Evolutionary conservation across 2,888 invertebrate genomes (phyloP).

Genomic region (Terebella lapidaria): DNA sequence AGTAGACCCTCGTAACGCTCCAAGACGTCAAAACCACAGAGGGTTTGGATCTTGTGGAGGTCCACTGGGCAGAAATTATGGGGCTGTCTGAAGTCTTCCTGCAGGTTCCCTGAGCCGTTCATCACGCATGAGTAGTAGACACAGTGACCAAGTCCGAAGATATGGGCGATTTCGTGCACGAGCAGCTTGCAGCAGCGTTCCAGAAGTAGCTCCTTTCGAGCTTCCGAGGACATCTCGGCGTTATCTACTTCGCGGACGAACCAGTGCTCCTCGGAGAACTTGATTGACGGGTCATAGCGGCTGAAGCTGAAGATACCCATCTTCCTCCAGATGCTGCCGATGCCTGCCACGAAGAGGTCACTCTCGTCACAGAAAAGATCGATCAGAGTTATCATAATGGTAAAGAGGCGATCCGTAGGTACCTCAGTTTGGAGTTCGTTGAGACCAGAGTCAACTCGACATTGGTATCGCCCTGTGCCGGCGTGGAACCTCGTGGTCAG

Average conservation of each 20-base stretch:
- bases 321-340: conserved; percentile 41
- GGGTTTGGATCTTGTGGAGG: conserved; percentile 37
- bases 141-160: conserved; percentile 45
- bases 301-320: conserved; percentile 44
- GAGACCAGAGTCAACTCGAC: conserved; percentile 33
- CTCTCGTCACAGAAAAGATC: conserved; percentile 41
- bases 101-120: conserved; percentile 48
- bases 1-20: background rate
- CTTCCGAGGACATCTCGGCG: background rate
- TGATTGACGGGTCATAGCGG: conserved; percentile 40
- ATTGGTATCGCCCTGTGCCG: no score
- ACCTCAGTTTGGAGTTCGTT: conserved; percentile 31
- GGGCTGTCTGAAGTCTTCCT: conserved; percentile 45
- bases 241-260: conserved; percentile 23
- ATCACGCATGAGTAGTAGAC: conserved; percentile 44
- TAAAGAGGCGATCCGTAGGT: conserved; percentile 40
- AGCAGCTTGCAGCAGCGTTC: conserved; percentile 43
- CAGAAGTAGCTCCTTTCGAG: conserved; percentile 26
- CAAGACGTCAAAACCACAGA: conserved; percentile 41
- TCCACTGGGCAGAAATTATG: conserved; percentile 47
- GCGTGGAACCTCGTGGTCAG: no score
- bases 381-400: conserved; percentile 40
- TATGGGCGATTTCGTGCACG: conserved; percentile 45
- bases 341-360: conserved; percentile 49
- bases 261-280: conserved; percentile 42